Evolutionary conservation across 1,140 invertebrate genomes (phyloP).

Genomic region (Calliopsis andreniformis): DNA sequence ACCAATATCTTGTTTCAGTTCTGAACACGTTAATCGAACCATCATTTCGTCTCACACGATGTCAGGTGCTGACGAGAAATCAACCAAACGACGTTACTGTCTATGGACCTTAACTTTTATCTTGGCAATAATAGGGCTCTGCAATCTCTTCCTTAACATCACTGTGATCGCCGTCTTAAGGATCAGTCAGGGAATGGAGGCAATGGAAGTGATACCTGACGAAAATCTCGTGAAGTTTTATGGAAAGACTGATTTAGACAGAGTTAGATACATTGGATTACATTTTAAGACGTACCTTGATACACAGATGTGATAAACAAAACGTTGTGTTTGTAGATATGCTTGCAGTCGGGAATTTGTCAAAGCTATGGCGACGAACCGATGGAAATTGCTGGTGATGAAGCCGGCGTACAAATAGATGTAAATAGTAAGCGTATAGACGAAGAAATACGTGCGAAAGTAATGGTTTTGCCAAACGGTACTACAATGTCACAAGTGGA

Average conservation of each 20-base stretch:
- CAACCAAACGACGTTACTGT: constrained; percentile 70
- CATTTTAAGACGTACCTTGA: too few species aligned
- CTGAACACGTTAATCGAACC: constrained; percentile 51
- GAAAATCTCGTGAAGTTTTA: constrained; percentile 90
- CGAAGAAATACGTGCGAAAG: constrained; percentile 55
- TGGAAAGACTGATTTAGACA: constrained; percentile 89
- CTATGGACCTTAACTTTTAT: constrained; percentile 77
- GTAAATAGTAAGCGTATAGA: constrained; percentile 75
- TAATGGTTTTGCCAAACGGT: constrained; percentile 79
- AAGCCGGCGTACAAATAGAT: constrained; percentile 83
- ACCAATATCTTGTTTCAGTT: constrained; percentile 35
- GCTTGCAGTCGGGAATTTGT: constrained; percentile 72
- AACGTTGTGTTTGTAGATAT: constrained; percentile 65
- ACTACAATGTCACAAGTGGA: constrained; percentile 86
- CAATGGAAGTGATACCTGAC: constrained; percentile 91
- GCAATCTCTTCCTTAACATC: constrained; percentile 77
- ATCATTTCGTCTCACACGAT: constrained; percentile 35
- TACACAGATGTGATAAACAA: not conserved
- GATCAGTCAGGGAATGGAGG: constrained; percentile 87
- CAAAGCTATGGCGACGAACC: constrained; percentile 89
- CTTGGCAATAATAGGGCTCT: constrained; percentile 75
- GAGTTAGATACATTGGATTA: constrained; percentile 68
- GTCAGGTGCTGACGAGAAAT: constrained; percentile 56
- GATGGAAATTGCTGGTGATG: constrained; percentile 86
- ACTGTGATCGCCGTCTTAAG: constrained; percentile 77